phyloP scores from a whole-genome alignment of 1,140 invertebrate species.

The Neodiprion virginianus region DNA sequence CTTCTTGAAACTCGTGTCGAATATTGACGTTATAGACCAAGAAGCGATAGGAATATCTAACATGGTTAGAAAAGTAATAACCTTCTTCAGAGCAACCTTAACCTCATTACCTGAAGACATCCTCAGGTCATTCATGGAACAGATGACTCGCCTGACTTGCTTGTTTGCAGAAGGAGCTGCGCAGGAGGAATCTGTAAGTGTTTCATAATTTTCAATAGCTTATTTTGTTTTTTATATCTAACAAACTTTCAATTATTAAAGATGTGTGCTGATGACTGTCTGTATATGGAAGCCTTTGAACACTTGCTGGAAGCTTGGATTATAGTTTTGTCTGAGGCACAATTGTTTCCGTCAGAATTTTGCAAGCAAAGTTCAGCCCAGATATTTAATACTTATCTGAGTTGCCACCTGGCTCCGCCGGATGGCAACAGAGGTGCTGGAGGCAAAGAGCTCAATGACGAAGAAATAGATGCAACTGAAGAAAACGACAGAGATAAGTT shows the following conservation, averaged over 20 bases:
- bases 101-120: slow-evolving; percentile 61
- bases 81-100: slow-evolving; percentile 67
- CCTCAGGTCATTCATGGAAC: slow-evolving; percentile 64
- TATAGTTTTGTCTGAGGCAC: slow-evolving; percentile 66
- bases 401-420: slow-evolving; percentile 81
- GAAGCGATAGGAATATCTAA: slow-evolving; percentile 73
- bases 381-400: slow-evolving; percentile 84
- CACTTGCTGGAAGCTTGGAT: slow-evolving; percentile 84
- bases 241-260: slow-evolving; percentile 32
- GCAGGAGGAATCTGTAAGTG: slow-evolving; percentile 75
- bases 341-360: slow-evolving; percentile 64
- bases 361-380: slow-evolving; percentile 61
- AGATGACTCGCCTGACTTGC: slow-evolving; percentile 77
- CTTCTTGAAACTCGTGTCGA: slow-evolving; percentile 72
- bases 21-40: slow-evolving; percentile 68
- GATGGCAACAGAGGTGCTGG: slow-evolving; percentile 72
- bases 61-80: slow-evolving; percentile 69
- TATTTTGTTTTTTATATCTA: slow-evolving; percentile 10
- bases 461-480: slow-evolving; percentile 73
- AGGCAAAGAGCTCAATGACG: slow-evolving; percentile 58
- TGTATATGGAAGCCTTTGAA: slow-evolving; percentile 82
- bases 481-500: slow-evolving; percentile 75
- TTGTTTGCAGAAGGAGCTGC: slow-evolving; percentile 75
- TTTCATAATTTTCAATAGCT: slow-evolving; percentile 12
- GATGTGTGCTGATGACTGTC: slow-evolving; percentile 67